phyloP scores from a whole-genome alignment of 1,140 invertebrate genomes.

The Trachymyrmex septentrionalis region DNA sequence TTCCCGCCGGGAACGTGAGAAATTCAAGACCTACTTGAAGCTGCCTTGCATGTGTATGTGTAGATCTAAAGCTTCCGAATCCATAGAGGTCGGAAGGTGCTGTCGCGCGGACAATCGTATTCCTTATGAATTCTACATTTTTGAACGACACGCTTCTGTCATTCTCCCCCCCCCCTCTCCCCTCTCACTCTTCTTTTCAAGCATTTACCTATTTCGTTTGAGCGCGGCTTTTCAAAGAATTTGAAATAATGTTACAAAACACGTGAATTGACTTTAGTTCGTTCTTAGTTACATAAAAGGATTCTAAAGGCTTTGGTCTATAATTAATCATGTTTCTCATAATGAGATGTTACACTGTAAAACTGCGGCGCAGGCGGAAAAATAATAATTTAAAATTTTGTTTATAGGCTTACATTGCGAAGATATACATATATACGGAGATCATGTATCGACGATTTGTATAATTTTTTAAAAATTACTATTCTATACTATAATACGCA shows the following conservation, averaged over 20 bases:
- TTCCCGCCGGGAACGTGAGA: constrained; percentile 67
- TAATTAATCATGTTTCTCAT: constrained; percentile 7
- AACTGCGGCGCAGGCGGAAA: not conserved
- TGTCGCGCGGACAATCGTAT: constrained; percentile 38
- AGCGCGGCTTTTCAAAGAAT: constrained; percentile 51
- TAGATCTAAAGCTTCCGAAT: constrained; percentile 56
- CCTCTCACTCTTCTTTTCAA: not conserved
- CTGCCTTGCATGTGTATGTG: constrained; percentile 25
- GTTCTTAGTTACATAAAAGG: constrained; percentile 43
- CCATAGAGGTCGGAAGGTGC: not conserved
- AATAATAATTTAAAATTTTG: constrained; percentile 24
- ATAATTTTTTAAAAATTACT: constrained; percentile 14
- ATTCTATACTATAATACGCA: not conserved
- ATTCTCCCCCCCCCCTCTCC: not conserved
- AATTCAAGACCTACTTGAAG: constrained; percentile 56
- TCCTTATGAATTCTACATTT: constrained; percentile 54
- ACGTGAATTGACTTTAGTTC: not conserved
- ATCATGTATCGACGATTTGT: not conserved
- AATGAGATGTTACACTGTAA: constrained; percentile 5
- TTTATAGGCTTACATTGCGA: not conserved
- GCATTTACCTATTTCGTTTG: constrained; percentile 44
- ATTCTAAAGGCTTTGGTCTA: constrained; percentile 7
- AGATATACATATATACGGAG: not conserved
- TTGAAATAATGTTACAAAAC: constrained; percentile 43
- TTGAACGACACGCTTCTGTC: not conserved